Base-by-base conservation (phyloP, 2,113 vertebrate species). In the Gyps fulvus region DNA sequence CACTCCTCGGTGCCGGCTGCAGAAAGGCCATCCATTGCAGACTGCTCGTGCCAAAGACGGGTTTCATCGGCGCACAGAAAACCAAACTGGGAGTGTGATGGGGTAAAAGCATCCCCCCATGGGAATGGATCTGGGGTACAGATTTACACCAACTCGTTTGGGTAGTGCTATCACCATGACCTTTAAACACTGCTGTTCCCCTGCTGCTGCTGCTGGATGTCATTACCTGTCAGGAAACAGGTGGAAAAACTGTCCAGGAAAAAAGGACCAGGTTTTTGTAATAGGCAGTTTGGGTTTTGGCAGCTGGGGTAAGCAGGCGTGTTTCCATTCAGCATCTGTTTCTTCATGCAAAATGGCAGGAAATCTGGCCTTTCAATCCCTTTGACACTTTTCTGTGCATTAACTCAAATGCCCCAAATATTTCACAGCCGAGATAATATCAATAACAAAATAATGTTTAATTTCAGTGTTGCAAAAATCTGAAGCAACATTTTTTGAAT, bases 151-250 rank as follows among this genome's bases (percentile, higher is more conserved):
- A 1, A 23, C n/a, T 71, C 0, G 0, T 67, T 12, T 22, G 22
- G 27, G 22, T 26, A 31, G 16, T 43, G 55, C 34, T 45, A 2
- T 54, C 32, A 54, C 63, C 18, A 2, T 47, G 59, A 66, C 83
- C 58, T 34, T 73, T 85, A 49, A 69, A 66, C 32, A 14, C 25
- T 65, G 66, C 40, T 77, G 43, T 91, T 92, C 83, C 23, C 34
- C 26, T 58, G 43, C 38, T 29, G 8, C 38, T 63, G 12, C 74
- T 77, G 20, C 42, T 92, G 57, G 62, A 43, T 78, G 34, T 81
- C 57, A 40, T 79, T 78, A 45, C 72, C 52, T 84, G 57, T 31
- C 69, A 97, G 92, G 91, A 97, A 97, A 97, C 91, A 91, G 59
- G 65, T 95, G 91, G 69, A 5, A 82, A 93, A 91, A 45, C 13